Evolutionary conservation across 2,113 vertebrate genomes (phyloP), one percentile per base, ranked within the genome.

Genomic region (Serilophus lunatus): DNA sequence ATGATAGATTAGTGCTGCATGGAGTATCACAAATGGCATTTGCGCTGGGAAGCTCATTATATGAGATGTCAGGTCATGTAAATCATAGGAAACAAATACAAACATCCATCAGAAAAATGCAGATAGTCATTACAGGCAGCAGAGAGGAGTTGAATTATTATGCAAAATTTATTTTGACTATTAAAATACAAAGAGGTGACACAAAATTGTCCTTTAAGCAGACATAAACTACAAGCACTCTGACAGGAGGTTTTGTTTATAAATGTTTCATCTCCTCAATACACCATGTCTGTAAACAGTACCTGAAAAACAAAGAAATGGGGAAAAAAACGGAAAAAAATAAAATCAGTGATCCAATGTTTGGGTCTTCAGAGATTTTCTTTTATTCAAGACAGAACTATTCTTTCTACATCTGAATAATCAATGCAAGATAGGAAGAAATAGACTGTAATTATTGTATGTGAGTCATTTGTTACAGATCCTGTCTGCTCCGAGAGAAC

Each of bases 11-110:
- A 92, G 86, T 66, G 47, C 86, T 90, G 90, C 90, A 94, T 16
- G 7, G 89, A 93, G 74, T 96, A 94, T 82, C 93, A 96, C 95
- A 88, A 96, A 95, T 96, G 97, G 96, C 92, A 93, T 94, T 97
- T 94, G 95, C 29, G 5, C 93, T 65, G 82, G 92, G 75, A 95
- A 98, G 96, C 97, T 98, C 97, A 98, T 98, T 98, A 97, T 90
- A 93, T 77, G 96, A 97, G 97, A 96, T 97, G 94, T 96, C 97
- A 97, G 97, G 95, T 36, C 88, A 98, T 93, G 97, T 98, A 98
- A 98, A 98, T 98, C 97, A 98, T 93, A 96, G 84, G 94, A 95
- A 97, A 97, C 97, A 95, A 98, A 98, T 95, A 95, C 89, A 97
- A 95, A 88, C 95, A 95, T 96, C 94, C 91, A 93, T 95, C 90